These are phyloP conservation scores for Lethenteron camtschaticum DNA, from an alignment of 2,113 vertebrate genomes.

Conservation along the genomic window DNA sequence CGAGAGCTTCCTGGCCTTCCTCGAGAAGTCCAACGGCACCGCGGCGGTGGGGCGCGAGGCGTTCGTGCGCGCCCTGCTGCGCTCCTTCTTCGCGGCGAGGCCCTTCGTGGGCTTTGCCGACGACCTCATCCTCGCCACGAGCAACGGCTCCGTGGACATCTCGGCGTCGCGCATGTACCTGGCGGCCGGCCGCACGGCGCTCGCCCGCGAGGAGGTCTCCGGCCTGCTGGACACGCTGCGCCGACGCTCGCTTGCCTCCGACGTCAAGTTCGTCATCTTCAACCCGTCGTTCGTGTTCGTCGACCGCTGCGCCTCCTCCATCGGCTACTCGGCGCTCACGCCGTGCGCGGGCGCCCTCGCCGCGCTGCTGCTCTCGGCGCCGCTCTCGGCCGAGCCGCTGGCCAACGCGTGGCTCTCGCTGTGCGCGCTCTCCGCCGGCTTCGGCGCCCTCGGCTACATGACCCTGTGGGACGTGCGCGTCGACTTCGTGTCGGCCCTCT, in stretches of 20 bases:
- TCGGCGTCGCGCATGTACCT: constrained; percentile 87
- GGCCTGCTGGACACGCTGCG: constrained; percentile 79
- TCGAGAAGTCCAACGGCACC: constrained; percentile 66
- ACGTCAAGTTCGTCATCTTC: constrained; percentile 92
- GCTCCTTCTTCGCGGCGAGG: constrained; percentile 59
- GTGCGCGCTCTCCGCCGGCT: constrained; percentile 77
- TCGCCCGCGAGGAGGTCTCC: constrained; percentile 90
- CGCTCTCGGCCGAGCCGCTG: constrained; percentile 69
- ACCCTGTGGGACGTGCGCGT: constrained; percentile 89
- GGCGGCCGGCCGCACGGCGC: constrained; percentile 90
- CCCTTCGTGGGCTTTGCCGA: constrained; percentile 77
- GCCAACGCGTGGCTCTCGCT: constrained; percentile 83
- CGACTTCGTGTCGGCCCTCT: constrained; percentile 86
- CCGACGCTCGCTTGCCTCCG: constrained; percentile 76
- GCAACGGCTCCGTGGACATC: constrained; percentile 65
- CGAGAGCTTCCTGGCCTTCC: constrained; percentile 80
- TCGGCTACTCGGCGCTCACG: constrained; percentile 81
- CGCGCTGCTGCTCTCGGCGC: constrained; percentile 79
- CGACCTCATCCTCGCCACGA: constrained; percentile 88
- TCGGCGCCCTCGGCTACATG: constrained; percentile 95
- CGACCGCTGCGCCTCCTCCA: constrained; percentile 88
- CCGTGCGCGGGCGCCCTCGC: constrained; percentile 91
- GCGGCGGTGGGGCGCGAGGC: constrained; percentile 60
- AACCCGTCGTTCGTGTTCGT: constrained; percentile 96
- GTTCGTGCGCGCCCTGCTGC: constrained; percentile 66